phyloP scores from a whole-genome alignment of 1,140 invertebrate species.

The Branchinecta lindahli region DNA sequence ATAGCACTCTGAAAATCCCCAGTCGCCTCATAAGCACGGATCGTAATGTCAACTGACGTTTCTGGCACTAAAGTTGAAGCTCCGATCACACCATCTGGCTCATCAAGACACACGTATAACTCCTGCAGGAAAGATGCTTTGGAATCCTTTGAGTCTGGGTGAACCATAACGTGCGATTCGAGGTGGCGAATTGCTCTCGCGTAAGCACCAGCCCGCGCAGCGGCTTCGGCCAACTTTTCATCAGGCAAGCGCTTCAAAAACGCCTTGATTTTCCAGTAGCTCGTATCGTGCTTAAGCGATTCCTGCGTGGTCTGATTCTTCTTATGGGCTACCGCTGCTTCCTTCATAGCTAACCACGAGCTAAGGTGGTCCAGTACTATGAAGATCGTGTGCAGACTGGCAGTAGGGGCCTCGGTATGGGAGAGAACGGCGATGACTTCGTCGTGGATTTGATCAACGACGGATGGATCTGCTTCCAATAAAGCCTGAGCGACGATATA shows the following conservation, averaged over 20 bases:
- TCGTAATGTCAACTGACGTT: conserved; percentile 35
- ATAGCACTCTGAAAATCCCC: conserved; percentile 27
- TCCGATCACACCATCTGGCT: conserved; percentile 42
- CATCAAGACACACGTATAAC: conserved; percentile 40
- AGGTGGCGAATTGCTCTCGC: conserved; percentile 38
- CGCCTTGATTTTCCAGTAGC: conserved; percentile 19
- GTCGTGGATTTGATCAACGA: not conserved
- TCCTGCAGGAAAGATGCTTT: conserved; percentile 36
- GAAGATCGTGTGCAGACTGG: not conserved
- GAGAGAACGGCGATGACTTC: not conserved
- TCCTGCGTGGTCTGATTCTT: conserved; percentile 7
- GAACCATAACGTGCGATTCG: conserved; percentile 33
- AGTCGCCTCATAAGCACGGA: conserved; percentile 36
- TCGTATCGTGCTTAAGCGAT: not conserved
- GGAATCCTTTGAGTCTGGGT: conserved; percentile 28
- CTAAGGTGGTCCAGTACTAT: not conserved
- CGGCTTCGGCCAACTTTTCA: conserved; percentile 35
- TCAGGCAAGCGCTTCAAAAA: conserved; percentile 36
- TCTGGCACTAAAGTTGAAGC: conserved; percentile 34
- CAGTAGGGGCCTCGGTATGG: not conserved
- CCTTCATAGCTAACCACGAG: not conserved
- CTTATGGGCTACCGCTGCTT: not conserved
- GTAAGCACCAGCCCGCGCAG: conserved; percentile 39
- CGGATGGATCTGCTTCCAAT: not conserved
- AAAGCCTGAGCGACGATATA: not conserved